A percentile compares a stretch with the other conserved stretches of the same genome.
Evolutionary conservation across 2,113 vertebrate species (phyloP).

Genomic region (Corynorhinus townsendii): DNA sequence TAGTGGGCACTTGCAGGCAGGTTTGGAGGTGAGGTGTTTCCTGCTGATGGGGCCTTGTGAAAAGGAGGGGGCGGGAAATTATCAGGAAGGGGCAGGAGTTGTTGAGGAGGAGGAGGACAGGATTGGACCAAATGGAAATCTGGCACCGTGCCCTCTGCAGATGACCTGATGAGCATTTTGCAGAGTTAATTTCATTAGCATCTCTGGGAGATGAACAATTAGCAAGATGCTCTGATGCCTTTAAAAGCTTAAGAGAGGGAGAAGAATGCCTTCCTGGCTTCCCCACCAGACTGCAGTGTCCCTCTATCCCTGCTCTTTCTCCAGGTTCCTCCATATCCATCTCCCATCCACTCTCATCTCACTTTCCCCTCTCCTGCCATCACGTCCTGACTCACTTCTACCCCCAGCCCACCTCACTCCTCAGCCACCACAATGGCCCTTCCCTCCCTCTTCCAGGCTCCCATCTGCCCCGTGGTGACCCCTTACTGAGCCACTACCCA

Average conservation of each 20-base stretch:
- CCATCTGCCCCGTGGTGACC: neutral
- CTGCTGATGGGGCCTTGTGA: neutral
- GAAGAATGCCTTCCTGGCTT: constrained; percentile 13
- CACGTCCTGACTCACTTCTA: neutral
- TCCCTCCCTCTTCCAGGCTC: neutral
- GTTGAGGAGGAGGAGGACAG: neutral
- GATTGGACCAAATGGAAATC: constrained; percentile 22
- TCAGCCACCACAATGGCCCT: fast-evolving
- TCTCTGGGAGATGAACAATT: constrained; percentile 80
- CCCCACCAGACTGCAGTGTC: neutral
- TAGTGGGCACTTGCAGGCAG: neutral
- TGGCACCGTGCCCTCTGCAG: constrained; percentile 57
- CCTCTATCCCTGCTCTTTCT: neutral
- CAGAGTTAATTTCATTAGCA: constrained; percentile 80
- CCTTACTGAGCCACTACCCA: neutral
- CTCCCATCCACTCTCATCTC: neutral
- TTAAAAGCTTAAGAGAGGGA: constrained; percentile 66
- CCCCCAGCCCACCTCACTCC: neutral
- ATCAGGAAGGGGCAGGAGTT: neutral
- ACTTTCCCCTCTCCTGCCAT: neutral
- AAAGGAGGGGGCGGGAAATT: neutral
- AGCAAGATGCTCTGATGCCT: constrained; percentile 78
- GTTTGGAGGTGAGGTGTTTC: neutral
- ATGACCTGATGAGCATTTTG: constrained; percentile 61
- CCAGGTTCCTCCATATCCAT: neutral